Conservation (phyloP, 1,140 invertebrate genomes). For the Hylaeus volcanicus region DNA sequence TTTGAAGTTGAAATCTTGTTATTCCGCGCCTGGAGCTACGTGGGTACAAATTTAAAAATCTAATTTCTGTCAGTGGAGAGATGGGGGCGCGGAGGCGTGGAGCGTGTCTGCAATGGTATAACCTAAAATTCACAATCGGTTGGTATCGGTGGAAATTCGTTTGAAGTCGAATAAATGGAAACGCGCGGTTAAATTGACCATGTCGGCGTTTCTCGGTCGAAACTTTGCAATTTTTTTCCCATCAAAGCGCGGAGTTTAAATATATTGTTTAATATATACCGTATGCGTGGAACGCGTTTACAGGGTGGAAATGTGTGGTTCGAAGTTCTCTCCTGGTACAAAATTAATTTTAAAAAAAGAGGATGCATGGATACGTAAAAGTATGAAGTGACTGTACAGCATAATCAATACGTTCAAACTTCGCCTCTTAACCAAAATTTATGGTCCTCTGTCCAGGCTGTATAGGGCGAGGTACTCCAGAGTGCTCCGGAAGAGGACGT, state of each 20-base stretch:
- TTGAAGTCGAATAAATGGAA: neutral
- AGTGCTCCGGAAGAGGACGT: conserved; percentile 86
- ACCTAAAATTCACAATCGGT: conserved; percentile 6
- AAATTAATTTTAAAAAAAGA: too few relatives aligned
- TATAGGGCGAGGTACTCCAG: conserved; percentile 76
- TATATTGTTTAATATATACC: neutral
- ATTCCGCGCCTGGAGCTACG: neutral
- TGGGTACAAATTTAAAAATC: conserved; percentile 14
- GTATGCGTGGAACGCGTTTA: neutral
- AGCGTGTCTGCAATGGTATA: conserved; percentile 4
- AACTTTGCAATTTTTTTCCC: neutral
- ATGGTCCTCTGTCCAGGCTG: conserved; percentile 49
- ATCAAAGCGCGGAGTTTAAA: neutral
- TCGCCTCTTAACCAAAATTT: neutral
- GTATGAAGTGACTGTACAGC: too few relatives aligned
- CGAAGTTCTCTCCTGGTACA: too few relatives aligned
- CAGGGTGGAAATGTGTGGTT: too few relatives aligned
- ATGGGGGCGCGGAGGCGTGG: neutral
- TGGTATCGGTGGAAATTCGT: neutral
- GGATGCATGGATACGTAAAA: too few relatives aligned
- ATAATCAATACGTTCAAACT: neutral
- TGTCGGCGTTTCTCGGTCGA: neutral
- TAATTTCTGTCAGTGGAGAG: neutral
- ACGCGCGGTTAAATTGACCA: neutral
- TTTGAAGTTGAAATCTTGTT: conserved; percentile 14